Conservation (phyloP, 1,140 invertebrate species). For the Asbolus verrucosus region DNA sequence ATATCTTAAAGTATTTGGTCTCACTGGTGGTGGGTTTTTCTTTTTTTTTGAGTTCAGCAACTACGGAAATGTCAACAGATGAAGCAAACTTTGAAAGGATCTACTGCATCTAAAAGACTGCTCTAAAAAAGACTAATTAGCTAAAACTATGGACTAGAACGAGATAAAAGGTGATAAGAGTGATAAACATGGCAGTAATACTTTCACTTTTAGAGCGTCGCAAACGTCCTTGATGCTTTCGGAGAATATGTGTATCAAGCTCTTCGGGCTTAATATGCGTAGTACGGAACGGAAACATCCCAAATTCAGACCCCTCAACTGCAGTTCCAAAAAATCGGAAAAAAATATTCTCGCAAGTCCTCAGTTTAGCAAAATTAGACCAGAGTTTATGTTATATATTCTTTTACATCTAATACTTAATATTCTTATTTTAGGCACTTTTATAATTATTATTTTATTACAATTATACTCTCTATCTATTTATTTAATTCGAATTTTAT, state of each 20-base stretch:
- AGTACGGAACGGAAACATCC: slow-evolving; percentile 27
- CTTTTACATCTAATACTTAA: slow-evolving; percentile 26
- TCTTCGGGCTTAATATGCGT: slow-evolving; percentile 15
- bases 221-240: slow-evolving; percentile 47
- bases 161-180: slow-evolving; percentile 42
- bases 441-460: slow-evolving; percentile 28
- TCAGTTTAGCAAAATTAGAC: too few relatives aligned
- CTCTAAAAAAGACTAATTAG: slow-evolving; percentile 47
- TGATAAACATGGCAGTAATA: slow-evolving; percentile 50
- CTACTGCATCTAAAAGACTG: slow-evolving; percentile 37
- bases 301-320: too few relatives aligned
- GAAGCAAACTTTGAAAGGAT: slow-evolving; percentile 45
- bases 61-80: slow-evolving; percentile 38
- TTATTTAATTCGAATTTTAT: slow-evolving; percentile 16
- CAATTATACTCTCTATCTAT: slow-evolving; percentile 13
- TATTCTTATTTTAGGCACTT: slow-evolving; percentile 33
- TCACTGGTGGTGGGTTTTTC: slow-evolving; percentile 51
- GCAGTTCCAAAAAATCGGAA: too few relatives aligned
- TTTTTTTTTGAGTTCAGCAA: slow-evolving; percentile 33
- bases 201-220: slow-evolving; percentile 44
- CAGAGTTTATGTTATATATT: slow-evolving; percentile 8
- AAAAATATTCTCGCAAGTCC: too few relatives aligned
- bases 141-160: slow-evolving; percentile 44
- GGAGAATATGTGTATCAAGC: slow-evolving; percentile 8
- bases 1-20: slow-evolving; percentile 59